Evolutionary conservation across 2,888 invertebrate genomes (phyloP).

Genomic region (Ophion costatus): DNA sequence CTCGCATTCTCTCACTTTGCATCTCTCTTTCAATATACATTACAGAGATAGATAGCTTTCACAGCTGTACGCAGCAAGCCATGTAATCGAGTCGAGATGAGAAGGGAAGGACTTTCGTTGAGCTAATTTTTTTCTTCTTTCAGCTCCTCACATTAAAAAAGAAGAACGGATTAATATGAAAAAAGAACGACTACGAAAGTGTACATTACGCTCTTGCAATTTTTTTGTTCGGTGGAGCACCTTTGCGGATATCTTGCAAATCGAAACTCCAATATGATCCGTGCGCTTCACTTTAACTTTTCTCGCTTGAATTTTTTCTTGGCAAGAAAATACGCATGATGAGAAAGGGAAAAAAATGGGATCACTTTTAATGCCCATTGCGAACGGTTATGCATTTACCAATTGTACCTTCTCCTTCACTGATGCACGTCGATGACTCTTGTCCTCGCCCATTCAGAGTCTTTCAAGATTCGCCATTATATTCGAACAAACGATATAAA

Average conservation of each 20-base stretch:
- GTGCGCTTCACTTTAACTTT: background rate
- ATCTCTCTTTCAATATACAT: constrained; percentile 27
- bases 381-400: constrained; percentile 26
- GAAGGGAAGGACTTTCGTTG: constrained; percentile 20
- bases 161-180: background rate
- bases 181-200: background rate
- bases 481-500: constrained; percentile 63
- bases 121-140: constrained; percentile 35
- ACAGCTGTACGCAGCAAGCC: constrained; percentile 28
- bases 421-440: constrained; percentile 56
- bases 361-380: background rate
- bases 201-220: background rate
- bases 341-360: background rate
- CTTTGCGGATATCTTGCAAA: background rate
- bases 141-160: constrained; percentile 11
- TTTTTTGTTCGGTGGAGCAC: background rate
- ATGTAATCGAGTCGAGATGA: constrained; percentile 50
- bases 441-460: constrained; percentile 48
- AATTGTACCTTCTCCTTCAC: constrained; percentile 4
- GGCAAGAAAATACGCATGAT: background rate
- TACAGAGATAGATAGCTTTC: constrained; percentile 34
- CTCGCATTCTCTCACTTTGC: background rate
- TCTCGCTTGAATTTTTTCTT: background rate
- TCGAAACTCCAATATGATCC: background rate
- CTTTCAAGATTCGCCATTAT: constrained; percentile 53